phyloP scores from a whole-genome alignment of 1,140 invertebrate genomes.

The Holotrichia oblita region DNA sequence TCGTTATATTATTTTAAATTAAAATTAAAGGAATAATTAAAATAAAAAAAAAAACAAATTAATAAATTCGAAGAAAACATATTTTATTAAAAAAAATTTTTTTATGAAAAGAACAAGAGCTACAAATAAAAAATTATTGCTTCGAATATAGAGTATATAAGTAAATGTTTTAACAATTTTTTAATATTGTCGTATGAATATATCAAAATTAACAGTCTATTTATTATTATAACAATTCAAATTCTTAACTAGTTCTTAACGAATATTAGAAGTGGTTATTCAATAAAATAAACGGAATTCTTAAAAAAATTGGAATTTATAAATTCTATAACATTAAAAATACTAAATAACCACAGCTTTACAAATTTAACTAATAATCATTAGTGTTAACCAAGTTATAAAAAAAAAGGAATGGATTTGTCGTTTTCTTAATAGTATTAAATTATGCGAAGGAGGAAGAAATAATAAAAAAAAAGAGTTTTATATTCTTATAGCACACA shows the following conservation, averaged over 20 bases:
- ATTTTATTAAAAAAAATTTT: slow-evolving; percentile 20
- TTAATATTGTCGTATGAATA: not conserved
- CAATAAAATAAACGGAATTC: not conserved
- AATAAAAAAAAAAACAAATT: not conserved
- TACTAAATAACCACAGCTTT: not conserved
- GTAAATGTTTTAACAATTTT: slow-evolving; percentile 6
- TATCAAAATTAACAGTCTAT: not conserved
- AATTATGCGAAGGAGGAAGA: not conserved
- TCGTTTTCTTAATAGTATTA: not conserved
- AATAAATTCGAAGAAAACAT: not conserved
- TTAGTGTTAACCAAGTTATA: too few species aligned
- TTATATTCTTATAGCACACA: not conserved
- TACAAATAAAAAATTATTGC: not conserved
- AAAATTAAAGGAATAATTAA: not conserved
- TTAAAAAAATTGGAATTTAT: not conserved
- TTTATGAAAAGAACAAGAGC: not conserved
- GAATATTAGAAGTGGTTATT: not conserved
- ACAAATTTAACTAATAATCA: not conserved
- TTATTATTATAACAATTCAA: too few species aligned
- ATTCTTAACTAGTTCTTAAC: not conserved
- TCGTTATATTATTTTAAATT: not conserved
- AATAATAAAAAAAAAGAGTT: not conserved
- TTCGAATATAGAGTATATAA: not conserved
- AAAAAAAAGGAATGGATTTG: too few species aligned
- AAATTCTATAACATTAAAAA: not conserved